A percentile compares a stretch with the other conserved stretches of the same genome.
These are phyloP conservation scores for Chloroceryle aenea DNA, from an alignment of 2,113 vertebrate species.

Conservation along the genomic window DNA sequence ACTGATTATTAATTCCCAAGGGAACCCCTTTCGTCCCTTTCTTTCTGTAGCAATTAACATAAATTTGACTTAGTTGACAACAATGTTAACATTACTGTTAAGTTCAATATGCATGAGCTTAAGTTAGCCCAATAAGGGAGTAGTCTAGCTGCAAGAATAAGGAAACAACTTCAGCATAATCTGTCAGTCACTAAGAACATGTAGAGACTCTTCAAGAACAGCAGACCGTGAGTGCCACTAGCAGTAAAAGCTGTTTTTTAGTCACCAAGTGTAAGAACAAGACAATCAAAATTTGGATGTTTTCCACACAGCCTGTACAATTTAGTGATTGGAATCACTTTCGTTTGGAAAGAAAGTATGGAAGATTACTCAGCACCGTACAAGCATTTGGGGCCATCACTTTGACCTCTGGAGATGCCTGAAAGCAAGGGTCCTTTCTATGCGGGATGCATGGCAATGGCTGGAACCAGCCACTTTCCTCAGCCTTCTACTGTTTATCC, in stretches of 20 bases:
- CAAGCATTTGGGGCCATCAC: background rate
- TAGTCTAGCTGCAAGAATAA: background rate
- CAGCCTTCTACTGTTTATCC: background rate
- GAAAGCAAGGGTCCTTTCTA: background rate
- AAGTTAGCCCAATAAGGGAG: background rate
- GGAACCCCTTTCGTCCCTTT: background rate
- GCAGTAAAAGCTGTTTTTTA: fast-evolving
- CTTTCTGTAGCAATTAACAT: background rate
- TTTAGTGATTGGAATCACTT: background rate
- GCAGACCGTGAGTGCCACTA: background rate
- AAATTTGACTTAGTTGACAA: background rate
- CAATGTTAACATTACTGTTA: background rate
- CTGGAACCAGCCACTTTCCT: background rate
- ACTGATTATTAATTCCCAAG: background rate
- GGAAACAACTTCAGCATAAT: background rate
- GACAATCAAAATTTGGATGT: background rate
- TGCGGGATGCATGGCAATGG: fast-evolving
- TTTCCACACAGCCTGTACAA: background rate
- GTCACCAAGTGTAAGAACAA: background rate
- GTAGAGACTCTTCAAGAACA: background rate
- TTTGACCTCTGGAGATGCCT: background rate
- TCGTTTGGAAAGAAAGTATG: background rate
- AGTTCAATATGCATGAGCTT: background rate
- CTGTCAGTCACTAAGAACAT: background rate
- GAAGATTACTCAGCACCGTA: background rate